phyloP scores from a whole-genome alignment of 2,888 invertebrate species.

The Caenorhabditis sp. region DNA sequence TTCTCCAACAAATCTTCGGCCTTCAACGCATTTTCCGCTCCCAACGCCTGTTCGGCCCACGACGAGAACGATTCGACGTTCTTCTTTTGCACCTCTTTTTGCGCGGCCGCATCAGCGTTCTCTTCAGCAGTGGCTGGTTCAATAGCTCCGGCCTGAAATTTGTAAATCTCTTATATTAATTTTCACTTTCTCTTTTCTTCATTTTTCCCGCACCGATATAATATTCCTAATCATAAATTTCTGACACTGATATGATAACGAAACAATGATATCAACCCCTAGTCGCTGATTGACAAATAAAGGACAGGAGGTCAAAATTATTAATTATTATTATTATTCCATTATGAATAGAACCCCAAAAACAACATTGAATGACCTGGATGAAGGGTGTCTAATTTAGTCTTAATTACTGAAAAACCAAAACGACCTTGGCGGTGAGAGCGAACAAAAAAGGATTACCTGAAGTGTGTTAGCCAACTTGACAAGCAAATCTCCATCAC shows the following conservation, averaged over 20 bases:
- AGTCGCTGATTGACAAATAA: neutral
- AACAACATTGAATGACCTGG: too few relatives aligned
- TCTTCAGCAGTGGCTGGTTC: slow-evolving; percentile 43
- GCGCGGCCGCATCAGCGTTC: slow-evolving; percentile 63
- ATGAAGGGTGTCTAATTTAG: too few relatives aligned
- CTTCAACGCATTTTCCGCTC: slow-evolving; percentile 57
- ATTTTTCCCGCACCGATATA: too few relatives aligned
- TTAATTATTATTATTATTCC: too few relatives aligned
- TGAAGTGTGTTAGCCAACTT: slow-evolving; percentile 64
- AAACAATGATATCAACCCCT: neutral
- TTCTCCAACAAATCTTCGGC: slow-evolving; percentile 65
- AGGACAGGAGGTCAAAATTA: slow-evolving; percentile 1
- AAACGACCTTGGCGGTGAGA: neutral
- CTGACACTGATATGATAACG: neutral
- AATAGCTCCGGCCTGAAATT: slow-evolving; percentile 45
- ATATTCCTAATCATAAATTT: too few relatives aligned
- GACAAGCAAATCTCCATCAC: slow-evolving; percentile 63
- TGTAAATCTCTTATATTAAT: too few relatives aligned
- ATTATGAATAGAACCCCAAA: too few relatives aligned
- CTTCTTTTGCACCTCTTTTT: slow-evolving; percentile 63
- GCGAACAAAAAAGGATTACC: slow-evolving; percentile 24
- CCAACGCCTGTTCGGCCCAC: slow-evolving; percentile 59
- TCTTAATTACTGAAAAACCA: too few relatives aligned
- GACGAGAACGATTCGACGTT: slow-evolving; percentile 64
- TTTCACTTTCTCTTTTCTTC: neutral